Evolutionary conservation across 2,113 vertebrate genomes (phyloP), one percentile per base, ranked within the genome.

Genomic region (Thalassarche chlororhynchos): DNA sequence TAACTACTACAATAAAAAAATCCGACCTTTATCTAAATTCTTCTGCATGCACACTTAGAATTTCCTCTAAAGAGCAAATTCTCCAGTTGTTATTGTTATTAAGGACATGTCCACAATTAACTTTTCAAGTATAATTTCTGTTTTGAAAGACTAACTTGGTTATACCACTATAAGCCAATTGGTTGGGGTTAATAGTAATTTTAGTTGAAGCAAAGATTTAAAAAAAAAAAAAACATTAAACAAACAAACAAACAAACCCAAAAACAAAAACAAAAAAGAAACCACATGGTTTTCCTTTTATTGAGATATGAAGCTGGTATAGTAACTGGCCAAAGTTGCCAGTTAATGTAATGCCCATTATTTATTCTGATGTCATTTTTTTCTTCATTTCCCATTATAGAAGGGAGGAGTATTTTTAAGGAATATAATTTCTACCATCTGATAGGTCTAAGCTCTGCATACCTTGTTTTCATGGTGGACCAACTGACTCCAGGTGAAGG

Each of bases 111-210:
- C 40, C 29, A 57, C 17, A 60, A 83, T 38, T 96, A 86, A 60
- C 55, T 97, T 89, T 92, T 49, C 46, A 66, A 87, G 61, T 82
- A 42, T 60, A 88, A 66, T 91, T 95, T 93, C 86, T 87, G 31
- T 76, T 92, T 95, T 89, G 79, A 87, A 89, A 61, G 32, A 80
- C 54, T 90, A 64, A 61, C 19, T 79, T 84, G 9, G 47, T 81
- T 49, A 25, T 62, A 55, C 13, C 8, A 17, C 29, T 66, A 1
- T 71, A 89, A 77, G 28, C 52, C 54, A 28, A 23, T 86, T 87
- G 42, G 7, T 83, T 94, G 23, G 8, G 8, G 24, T 89, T 93
- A 66, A 31, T 42, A 38, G 21, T 71, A 77, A 54, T 64, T 94
- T 76, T 13, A 46, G 32, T 21, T 88, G 65, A 97, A 95, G 66